Evolutionary conservation across 2,113 vertebrate species (phyloP).

Genomic region (Pleuronectes platessa): DNA sequence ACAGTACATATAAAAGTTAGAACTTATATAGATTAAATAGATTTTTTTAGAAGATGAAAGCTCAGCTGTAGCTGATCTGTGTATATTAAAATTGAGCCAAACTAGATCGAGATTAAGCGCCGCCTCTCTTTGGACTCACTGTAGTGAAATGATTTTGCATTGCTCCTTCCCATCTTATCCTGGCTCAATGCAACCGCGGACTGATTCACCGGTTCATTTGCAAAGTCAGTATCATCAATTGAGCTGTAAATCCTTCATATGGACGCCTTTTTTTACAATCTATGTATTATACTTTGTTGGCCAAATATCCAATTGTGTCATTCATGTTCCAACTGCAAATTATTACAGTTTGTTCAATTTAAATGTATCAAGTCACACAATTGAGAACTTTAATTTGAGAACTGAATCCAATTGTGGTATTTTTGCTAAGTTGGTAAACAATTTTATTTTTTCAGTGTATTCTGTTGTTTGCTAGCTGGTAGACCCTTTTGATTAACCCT

Average conservation of each 20-base stretch:
- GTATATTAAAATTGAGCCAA: constrained; percentile 21
- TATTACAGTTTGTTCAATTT: too few species aligned
- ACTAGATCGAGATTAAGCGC: constrained; percentile 10
- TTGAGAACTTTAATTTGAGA: too few species aligned
- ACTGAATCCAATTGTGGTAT: too few species aligned
- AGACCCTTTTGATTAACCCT: neutral
- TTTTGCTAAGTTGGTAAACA: too few species aligned
- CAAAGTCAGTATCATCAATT: constrained; percentile 1
- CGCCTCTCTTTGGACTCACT: constrained; percentile 30
- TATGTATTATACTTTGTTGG: too few species aligned
- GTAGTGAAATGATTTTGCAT: constrained; percentile 30
- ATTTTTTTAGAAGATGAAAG: constrained; percentile 41
- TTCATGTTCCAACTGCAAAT: neutral
- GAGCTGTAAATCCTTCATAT: neutral
- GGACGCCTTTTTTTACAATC: neutral
- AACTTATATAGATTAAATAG: neutral
- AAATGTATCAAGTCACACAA: too few species aligned
- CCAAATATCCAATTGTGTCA: neutral
- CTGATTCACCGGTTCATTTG: constrained; percentile 10
- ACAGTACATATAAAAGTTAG: neutral
- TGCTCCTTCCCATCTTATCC: constrained; percentile 21
- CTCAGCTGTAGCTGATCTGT: constrained; percentile 35
- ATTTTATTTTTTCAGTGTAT: too few species aligned
- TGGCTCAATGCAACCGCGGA: constrained; percentile 12
- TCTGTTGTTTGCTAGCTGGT: neutral